These are phyloP conservation scores for Drosophila sechellia DNA, from an alignment of 1,140 invertebrate species.

Conservation along the genomic window DNA sequence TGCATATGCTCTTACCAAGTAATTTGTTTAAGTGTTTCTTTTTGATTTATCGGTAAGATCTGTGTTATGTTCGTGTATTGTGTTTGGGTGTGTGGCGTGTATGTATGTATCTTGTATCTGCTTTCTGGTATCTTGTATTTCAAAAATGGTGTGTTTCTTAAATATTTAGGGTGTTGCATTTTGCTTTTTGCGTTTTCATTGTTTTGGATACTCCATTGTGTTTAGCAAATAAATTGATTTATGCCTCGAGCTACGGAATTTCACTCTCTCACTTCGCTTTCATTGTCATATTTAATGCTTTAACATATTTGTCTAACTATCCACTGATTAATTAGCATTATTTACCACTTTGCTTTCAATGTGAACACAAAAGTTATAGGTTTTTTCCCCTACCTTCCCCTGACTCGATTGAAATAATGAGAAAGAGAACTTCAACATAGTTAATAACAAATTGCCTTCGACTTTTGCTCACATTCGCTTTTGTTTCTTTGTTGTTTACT, in stretches of 20 bases:
- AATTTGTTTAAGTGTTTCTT: constrained; percentile 79
- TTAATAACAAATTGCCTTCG: constrained; percentile 64
- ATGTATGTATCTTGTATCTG: constrained; percentile 29
- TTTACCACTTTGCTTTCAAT: constrained; percentile 60
- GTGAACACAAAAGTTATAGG: constrained; percentile 72
- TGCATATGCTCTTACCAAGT: constrained; percentile 75
- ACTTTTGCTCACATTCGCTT: constrained; percentile 35
- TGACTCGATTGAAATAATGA: constrained; percentile 53
- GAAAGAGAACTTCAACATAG: constrained; percentile 69
- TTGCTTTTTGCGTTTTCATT: constrained; percentile 36
- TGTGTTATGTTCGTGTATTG: constrained; percentile 30
- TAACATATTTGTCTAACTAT: constrained; percentile 83
- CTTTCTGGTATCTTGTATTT: constrained; percentile 23
- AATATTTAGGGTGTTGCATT: constrained; percentile 49
- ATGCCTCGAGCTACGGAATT: constrained; percentile 66
- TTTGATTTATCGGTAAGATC: constrained; percentile 76
- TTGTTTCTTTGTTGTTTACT: constrained; percentile 41
- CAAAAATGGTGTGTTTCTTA: constrained; percentile 49
- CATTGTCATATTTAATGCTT: constrained; percentile 69
- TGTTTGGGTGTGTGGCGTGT: constrained; percentile 18
- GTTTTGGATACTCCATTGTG: constrained; percentile 41
- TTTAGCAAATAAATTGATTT: constrained; percentile 75
- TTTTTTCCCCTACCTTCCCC: constrained; percentile 21
- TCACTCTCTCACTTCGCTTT: constrained; percentile 40
- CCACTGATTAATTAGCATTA: constrained; percentile 69